Conservation (phyloP, 2,113 vertebrate genomes). For the Capreolus pygargus region DNA sequence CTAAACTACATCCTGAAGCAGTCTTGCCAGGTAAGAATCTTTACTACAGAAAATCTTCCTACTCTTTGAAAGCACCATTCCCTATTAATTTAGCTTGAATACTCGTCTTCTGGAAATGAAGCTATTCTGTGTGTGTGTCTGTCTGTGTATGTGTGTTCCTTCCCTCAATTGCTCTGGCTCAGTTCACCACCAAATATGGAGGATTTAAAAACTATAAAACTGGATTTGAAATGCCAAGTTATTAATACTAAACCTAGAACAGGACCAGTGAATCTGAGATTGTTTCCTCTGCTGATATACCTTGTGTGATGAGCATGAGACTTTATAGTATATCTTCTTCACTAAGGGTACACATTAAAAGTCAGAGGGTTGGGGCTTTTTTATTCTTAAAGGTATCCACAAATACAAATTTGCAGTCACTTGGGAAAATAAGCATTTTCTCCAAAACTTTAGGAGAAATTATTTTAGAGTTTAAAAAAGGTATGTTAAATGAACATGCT, state of each 20-base stretch:
- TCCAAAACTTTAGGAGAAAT: neutral
- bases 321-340: neutral
- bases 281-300: neutral
- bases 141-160: neutral
- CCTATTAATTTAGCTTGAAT: neutral
- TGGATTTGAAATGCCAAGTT: neutral
- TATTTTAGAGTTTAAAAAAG: neutral
- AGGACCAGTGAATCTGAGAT: neutral
- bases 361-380: neutral
- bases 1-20: constrained; percentile 85
- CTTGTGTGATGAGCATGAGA: neutral
- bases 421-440: neutral
- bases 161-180: neutral
- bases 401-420: neutral
- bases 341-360: neutral
- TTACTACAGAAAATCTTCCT: neutral
- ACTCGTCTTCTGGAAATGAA: neutral
- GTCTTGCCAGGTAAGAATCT: constrained; percentile 88
- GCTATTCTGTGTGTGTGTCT: neutral
- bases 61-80: neutral
- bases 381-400: neutral
- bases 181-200: neutral
- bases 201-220: neutral
- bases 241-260: neutral
- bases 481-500: neutral